phyloP scores from a whole-genome alignment of 2,113 vertebrate species.

The Falcunculus frontatus region DNA sequence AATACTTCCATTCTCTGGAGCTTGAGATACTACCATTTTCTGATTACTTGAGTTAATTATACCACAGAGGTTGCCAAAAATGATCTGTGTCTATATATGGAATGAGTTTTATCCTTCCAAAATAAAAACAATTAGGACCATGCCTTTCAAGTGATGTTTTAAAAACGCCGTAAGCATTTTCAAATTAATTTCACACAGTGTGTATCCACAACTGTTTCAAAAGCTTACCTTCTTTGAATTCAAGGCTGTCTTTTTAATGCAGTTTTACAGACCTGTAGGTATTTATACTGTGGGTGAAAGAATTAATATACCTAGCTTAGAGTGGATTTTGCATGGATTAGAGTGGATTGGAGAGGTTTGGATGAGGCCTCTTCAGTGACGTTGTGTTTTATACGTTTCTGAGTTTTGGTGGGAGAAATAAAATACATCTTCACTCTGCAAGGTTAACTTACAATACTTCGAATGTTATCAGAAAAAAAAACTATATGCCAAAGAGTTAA shows the following conservation, averaged over 20 bases:
- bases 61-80: neutral
- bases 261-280: neutral
- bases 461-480: neutral
- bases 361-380: neutral
- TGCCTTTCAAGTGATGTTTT: neutral
- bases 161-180: neutral
- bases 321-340: neutral
- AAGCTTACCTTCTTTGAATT: neutral
- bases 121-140: neutral
- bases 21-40: neutral
- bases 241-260: neutral
- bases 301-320: neutral
- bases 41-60: neutral
- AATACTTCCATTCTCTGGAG: neutral
- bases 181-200: neutral
- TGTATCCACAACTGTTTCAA: neutral
- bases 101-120: neutral
- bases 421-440: neutral
- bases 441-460: neutral
- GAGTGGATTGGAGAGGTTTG: neutral
- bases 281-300: neutral
- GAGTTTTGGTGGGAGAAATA: neutral
- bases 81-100: neutral
- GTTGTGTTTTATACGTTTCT: neutral
- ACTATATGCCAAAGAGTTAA: neutral